These are phyloP conservation scores for Xylota sylvarum DNA, from an alignment of 2,888 invertebrate species.

Conservation along the genomic window DNA sequence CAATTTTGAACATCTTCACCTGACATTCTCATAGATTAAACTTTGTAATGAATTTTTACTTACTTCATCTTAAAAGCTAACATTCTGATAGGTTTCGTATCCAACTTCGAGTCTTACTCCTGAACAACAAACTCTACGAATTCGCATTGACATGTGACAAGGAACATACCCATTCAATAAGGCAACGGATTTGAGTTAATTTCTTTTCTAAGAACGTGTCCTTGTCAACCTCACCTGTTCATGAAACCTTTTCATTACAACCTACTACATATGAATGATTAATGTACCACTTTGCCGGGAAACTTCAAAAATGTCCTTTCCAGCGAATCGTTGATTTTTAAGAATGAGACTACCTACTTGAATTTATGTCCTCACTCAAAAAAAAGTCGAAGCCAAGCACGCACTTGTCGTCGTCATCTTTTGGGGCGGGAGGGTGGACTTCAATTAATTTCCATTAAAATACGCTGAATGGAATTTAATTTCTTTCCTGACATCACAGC, in stretches of 20 bases:
- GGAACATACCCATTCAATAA: no score
- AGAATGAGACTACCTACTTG: constrained; percentile 25
- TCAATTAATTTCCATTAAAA: constrained; percentile 82
- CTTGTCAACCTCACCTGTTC: constrained; percentile 46
- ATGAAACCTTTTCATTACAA: constrained; percentile 19
- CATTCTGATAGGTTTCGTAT: no score
- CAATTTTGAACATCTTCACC: no score
- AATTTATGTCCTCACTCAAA: constrained; percentile 24
- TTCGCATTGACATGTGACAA: no score
- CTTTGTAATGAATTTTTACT: no score
- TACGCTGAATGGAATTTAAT: constrained; percentile 81
- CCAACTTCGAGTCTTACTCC: no score
- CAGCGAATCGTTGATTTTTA: constrained; percentile 24
- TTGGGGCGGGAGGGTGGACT: constrained; percentile 68
- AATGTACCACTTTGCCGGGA: constrained; percentile 11
- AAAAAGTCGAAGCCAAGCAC: constrained; percentile 45
- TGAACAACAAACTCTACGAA: no score
- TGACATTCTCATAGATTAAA: no score
- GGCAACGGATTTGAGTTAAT: neutral
- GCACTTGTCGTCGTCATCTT: constrained; percentile 45
- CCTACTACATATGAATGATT: constrained; percentile 40
- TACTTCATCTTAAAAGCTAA: no score
- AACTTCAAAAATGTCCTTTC: constrained; percentile 8
- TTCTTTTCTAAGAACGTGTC: constrained; percentile 25
- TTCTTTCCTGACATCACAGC: constrained; percentile 77